phyloP scores from a whole-genome alignment of 35 echinoderm and acorn worm species.

The Eucidaris tribuloides region DNA sequence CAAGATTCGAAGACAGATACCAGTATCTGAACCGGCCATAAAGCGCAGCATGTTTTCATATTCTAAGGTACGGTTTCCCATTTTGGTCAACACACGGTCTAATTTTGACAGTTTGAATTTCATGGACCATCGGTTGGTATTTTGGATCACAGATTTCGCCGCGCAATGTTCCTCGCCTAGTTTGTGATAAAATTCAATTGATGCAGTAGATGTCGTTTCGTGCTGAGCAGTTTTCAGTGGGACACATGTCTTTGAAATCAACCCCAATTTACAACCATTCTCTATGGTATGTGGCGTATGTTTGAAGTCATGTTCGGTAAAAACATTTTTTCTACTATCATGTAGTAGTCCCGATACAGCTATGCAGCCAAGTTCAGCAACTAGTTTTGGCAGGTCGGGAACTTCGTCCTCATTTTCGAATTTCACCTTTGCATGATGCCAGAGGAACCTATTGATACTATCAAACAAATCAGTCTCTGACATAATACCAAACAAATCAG shows the following conservation, averaged over 20 bases:
- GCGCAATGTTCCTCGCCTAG: not conserved
- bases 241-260: not conserved
- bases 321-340: not conserved
- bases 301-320: not conserved
- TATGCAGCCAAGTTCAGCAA: not conserved
- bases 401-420: too few relatives aligned
- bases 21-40: too few relatives aligned
- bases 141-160: not conserved
- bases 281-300: too few relatives aligned
- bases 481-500: not conserved
- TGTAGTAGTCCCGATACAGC: not conserved
- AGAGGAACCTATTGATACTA: not conserved
- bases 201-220: not conserved
- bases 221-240: too few relatives aligned
- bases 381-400: not conserved
- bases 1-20: too few relatives aligned
- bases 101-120: not conserved
- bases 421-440: not conserved
- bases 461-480: not conserved
- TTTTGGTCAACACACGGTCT: too few relatives aligned
- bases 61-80: too few relatives aligned
- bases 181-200: not conserved
- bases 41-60: too few relatives aligned
- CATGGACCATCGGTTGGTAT: too few relatives aligned
- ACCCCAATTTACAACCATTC: too few relatives aligned